These are phyloP conservation scores for Temnothorax rugatulus DNA, from an alignment of 2,888 invertebrate species.

Conservation along the genomic window DNA sequence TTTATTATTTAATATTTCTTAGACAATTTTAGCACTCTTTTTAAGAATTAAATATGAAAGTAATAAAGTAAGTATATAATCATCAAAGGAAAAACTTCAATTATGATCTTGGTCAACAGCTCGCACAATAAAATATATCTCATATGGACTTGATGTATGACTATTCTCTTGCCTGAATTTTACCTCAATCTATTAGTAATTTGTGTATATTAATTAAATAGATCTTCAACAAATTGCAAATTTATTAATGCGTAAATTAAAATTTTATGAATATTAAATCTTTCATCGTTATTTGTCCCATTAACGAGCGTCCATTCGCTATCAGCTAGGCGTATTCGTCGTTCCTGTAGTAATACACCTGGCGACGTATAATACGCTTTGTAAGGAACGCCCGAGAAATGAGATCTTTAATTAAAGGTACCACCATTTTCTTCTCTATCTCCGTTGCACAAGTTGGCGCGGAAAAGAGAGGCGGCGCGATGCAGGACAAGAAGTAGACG, in stretches of 20 bases:
- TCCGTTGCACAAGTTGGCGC: constrained; percentile 6
- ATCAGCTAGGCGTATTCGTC: neutral
- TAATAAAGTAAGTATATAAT: neutral
- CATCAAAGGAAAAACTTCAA: neutral
- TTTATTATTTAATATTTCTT: neutral
- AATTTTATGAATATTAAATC: neutral
- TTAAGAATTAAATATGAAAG: neutral
- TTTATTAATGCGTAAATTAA: constrained; percentile 18
- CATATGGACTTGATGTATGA: neutral
- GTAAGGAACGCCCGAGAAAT: constrained; percentile 44
- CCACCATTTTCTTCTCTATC: constrained; percentile 31
- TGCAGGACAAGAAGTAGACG: constrained; percentile 55
- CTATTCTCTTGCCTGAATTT: neutral
- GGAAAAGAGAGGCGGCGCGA: constrained; percentile 3
- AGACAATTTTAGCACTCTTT: neutral
- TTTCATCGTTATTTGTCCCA: constrained; percentile 2
- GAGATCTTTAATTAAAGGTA: constrained; percentile 69
- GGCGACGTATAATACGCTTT: constrained; percentile 30
- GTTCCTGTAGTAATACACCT: constrained; percentile 30
- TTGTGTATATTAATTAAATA: neutral
- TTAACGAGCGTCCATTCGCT: constrained; percentile 24
- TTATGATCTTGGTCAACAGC: neutral
- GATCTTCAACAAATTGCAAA: neutral
- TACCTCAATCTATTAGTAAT: neutral
- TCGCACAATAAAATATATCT: neutral